Evolutionary conservation across 2,888 invertebrate genomes (phyloP), one percentile per base, ranked within the genome.

Genomic region (Drosophila quinaria): DNA sequence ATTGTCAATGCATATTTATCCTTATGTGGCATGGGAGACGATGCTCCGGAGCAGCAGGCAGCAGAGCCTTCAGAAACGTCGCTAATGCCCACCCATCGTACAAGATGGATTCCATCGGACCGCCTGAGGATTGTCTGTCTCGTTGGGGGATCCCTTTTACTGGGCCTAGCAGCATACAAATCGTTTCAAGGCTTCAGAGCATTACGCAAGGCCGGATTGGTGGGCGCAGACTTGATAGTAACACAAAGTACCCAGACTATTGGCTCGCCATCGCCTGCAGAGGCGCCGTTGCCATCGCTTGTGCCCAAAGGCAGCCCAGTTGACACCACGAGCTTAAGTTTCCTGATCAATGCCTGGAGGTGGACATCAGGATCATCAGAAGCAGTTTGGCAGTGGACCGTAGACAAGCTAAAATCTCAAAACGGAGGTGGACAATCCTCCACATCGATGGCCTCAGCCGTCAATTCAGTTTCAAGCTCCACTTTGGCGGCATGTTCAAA

Each of bases 141-240:
- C n/a, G 10, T 47, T 47, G 47, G 47, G 17, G 47, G 47, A 15
- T 47, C 47, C 4, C 13, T 47, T 15, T 17, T 47, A 31, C 47
- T 47, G 2, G 47, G 47, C 4, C 31, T 47, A 15, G 47, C 31
- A 6, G 47, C 29, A 15, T 47, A 31, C 17, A 31, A n/a, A n/a
- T 15, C 9, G 3, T 25, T 15, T 46, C 46, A 47, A n/a, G n/a
- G n/a, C n/a, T n/a, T n/a, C n/a, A 44, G 22, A 22, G 44, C 44
- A 6, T 22, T 44, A 44, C 44, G 25, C 5, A n/a, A 22, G 22
- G 13, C 42, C 4, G 42, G 42, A 42, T 19, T 42, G 44, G 13
- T 25, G 6, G 44, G 22, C 11, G 22, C 44, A n/a, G 44, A 44
- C 22, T 6, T 5, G 13, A 22, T 44, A 13, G 13, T 44, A 13